Percentiles rank a stretch among this genome's conserved stretches.
Conservation (phyloP, 2,888 invertebrate species). For the Encarsia formosa region DNA sequence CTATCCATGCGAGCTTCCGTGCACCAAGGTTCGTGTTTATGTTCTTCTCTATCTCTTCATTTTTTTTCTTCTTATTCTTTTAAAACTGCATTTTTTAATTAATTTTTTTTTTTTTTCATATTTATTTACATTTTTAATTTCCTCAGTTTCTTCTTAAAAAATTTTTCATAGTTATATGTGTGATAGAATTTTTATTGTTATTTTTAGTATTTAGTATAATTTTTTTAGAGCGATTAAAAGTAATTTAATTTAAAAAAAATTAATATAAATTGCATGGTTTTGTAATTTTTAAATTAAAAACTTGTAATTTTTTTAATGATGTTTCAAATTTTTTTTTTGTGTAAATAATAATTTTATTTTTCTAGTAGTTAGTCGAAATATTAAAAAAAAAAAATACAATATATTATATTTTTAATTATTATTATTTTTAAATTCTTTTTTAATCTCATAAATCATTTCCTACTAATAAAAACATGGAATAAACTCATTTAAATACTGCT, state of each 20-base stretch:
- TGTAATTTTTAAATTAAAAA: no score
- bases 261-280: background rate
- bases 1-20: constrained; percentile 54
- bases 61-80: background rate
- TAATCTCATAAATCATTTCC: background rate
- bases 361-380: no score
- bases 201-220: no score
- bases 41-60: constrained; percentile 6
- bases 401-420: no score
- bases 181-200: no score
- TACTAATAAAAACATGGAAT: background rate
- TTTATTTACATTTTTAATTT: background rate
- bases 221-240: constrained; percentile 7
- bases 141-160: background rate
- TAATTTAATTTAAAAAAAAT: background rate
- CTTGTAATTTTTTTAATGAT: no score
- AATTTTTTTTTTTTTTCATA: background rate
- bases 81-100: background rate
- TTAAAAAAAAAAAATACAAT: no score
- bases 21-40: constrained; percentile 51
- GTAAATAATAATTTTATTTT: background rate
- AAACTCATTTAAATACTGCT: background rate
- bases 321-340: background rate
- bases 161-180: no score
- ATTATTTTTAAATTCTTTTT: no score